phyloP scores from a whole-genome alignment of 2,888 invertebrate species.

The Drosophila lacicola region DNA sequence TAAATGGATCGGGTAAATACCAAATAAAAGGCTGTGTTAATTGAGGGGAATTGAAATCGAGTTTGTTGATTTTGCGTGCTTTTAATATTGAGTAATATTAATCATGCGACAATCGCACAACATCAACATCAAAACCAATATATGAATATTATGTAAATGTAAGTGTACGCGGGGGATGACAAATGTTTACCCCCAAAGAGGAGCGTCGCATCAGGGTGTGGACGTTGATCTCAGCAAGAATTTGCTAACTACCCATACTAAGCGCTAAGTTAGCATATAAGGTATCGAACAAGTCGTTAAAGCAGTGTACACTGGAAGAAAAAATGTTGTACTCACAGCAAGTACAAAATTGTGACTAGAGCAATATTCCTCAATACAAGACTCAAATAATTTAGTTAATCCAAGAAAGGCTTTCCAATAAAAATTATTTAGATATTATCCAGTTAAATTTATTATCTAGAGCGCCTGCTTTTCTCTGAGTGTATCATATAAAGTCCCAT shows the following conservation, averaged over 20 bases:
- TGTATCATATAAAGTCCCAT: neutral
- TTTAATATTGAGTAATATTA: constrained; percentile 56
- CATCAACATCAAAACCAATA: constrained; percentile 10
- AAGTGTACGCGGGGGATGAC: neutral
- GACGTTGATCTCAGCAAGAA: constrained; percentile 4
- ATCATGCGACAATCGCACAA: constrained; percentile 54
- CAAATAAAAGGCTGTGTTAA: constrained; percentile 61
- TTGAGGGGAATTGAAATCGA: constrained; percentile 40
- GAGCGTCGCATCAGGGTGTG: constrained; percentile 16
- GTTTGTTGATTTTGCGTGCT: constrained; percentile 57
- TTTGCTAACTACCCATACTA: constrained; percentile 1
- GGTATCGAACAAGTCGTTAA: constrained; percentile 2
- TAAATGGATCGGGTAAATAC: constrained; percentile 59
- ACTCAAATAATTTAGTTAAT: too few relatives aligned
- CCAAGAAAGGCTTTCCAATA: too few relatives aligned
- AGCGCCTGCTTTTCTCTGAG: neutral
- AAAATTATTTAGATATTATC: too few relatives aligned
- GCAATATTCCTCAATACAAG: too few relatives aligned
- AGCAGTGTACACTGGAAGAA: neutral
- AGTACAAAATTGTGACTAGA: too few relatives aligned
- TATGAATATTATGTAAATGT: constrained; percentile 35
- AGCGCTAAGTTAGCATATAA: constrained; percentile 10
- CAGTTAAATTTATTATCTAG: too few relatives aligned
- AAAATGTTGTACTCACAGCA: too few relatives aligned
- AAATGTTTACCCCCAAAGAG: constrained; percentile 8